Evolutionary conservation across 2,797 vertebrate genomes (phyloP).

Genomic region (Taenioides sp.): DNA sequence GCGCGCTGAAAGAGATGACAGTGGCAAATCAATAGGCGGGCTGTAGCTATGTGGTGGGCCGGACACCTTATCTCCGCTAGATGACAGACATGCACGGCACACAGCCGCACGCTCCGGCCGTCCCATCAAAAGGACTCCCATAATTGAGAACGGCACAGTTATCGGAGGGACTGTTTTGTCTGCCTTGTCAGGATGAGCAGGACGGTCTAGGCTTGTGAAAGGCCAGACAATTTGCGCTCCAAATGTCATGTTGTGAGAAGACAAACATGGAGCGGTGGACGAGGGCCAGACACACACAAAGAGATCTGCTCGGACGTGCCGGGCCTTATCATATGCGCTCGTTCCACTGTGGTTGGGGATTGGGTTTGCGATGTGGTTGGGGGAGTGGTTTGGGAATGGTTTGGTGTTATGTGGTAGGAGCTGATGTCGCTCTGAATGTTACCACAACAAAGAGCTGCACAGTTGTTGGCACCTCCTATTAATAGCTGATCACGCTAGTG

Average conservation of each 20-base stretch:
- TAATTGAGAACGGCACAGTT: slow-evolving; percentile 66
- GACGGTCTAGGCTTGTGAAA: slow-evolving; percentile 64
- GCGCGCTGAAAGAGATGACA: slow-evolving; percentile 9
- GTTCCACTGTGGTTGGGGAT: neutral
- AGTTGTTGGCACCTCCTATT: too few species aligned
- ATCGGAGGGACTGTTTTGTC: slow-evolving; percentile 68
- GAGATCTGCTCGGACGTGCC: slow-evolving; percentile 56
- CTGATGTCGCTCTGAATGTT: too few species aligned
- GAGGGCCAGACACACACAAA: slow-evolving; percentile 62
- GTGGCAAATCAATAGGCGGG: slow-evolving; percentile 32
- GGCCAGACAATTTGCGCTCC: slow-evolving; percentile 68
- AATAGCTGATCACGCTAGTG: too few species aligned
- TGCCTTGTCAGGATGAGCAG: slow-evolving; percentile 63
- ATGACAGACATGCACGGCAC: slow-evolving; percentile 49
- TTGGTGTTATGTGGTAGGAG: neutral
- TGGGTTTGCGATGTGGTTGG: neutral
- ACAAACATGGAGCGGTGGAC: slow-evolving; percentile 62
- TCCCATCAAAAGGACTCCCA: slow-evolving; percentile 59
- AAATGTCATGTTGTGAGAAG: slow-evolving; percentile 72
- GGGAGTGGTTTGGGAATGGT: neutral
- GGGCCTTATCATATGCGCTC: slow-evolving; percentile 42
- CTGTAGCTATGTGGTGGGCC: slow-evolving; percentile 14
- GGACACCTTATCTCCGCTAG: slow-evolving; percentile 45
- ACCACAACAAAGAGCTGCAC: too few species aligned
- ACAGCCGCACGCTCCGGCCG: slow-evolving; percentile 22